A percentile compares a stretch with the other conserved stretches of the same genome.
Evolutionary conservation across 2,113 vertebrate genomes (phyloP).

Genomic region (Platichthys flesus): DNA sequence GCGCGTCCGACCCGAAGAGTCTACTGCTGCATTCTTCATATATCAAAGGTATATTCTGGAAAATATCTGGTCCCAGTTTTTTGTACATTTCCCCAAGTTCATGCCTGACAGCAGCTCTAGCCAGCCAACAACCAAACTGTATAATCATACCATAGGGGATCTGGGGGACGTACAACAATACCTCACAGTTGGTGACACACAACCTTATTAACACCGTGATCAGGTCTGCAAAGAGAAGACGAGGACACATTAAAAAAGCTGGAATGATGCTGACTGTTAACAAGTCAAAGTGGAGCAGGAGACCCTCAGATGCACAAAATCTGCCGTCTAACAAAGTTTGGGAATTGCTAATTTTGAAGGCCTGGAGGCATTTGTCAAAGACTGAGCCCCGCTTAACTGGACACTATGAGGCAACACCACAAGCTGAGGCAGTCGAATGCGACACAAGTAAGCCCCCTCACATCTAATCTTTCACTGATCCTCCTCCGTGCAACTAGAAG

Average conservation of each 20-base stretch:
- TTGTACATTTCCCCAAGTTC: too few species aligned
- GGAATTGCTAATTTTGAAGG: constrained; percentile 48
- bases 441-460: constrained; percentile 28
- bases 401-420: constrained; percentile 13
- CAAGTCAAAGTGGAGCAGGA: constrained; percentile 25
- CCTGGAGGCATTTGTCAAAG: constrained; percentile 42
- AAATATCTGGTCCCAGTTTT: too few species aligned
- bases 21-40: too few species aligned
- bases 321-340: constrained; percentile 46
- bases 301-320: constrained; percentile 35
- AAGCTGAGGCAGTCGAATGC: constrained; percentile 12
- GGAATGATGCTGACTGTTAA: constrained; percentile 18
- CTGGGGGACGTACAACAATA: too few species aligned
- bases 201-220: background rate
- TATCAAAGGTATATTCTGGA: too few species aligned
- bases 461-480: constrained; percentile 20
- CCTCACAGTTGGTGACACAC: background rate
- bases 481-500: background rate
- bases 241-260: background rate
- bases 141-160: too few species aligned
- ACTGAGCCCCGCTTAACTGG: constrained; percentile 26
- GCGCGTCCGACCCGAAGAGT: too few species aligned
- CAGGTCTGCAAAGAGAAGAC: background rate
- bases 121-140: too few species aligned
- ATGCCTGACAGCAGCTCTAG: too few species aligned